Evolutionary conservation across 2,888 invertebrate genomes (phyloP).

Genomic region (Amblyjoppa fuscipennis): DNA sequence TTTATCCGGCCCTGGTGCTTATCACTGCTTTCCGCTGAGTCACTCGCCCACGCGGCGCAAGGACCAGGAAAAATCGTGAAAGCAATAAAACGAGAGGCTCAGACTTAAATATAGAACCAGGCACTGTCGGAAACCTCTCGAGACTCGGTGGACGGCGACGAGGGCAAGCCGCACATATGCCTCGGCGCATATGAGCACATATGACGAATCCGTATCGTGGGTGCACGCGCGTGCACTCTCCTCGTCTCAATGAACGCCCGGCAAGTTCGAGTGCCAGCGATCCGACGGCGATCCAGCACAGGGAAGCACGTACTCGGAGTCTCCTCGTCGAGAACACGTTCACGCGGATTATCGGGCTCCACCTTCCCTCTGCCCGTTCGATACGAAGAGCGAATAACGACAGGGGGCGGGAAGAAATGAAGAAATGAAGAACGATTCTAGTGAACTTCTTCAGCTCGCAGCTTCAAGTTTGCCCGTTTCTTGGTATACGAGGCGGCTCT

Average conservation of each 20-base stretch:
- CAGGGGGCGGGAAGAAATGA: too few relatives aligned
- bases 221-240: constrained; percentile 52
- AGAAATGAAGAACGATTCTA: too few relatives aligned
- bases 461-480: background rate
- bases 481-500: background rate
- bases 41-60: constrained; percentile 23
- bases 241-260: constrained; percentile 52
- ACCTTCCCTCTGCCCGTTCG: background rate
- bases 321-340: constrained; percentile 1
- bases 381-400: background rate
- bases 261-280: constrained; percentile 41
- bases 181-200: constrained; percentile 11
- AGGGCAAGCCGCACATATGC: constrained; percentile 49
- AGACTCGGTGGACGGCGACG: constrained; percentile 55
- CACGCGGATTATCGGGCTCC: background rate
- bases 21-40: constrained; percentile 24
- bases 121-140: constrained; percentile 63
- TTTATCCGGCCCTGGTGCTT: background rate
- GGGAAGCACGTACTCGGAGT: constrained; percentile 9
- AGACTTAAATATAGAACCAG: constrained; percentile 63
- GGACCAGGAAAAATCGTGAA: background rate
- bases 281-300: constrained; percentile 5
- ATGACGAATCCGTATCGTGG: constrained; percentile 51
- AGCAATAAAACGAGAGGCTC: constrained; percentile 41
- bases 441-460: too few relatives aligned